Evolutionary conservation across 2,888 invertebrate species (phyloP).

Genomic region (Tachystola acroxantha): DNA sequence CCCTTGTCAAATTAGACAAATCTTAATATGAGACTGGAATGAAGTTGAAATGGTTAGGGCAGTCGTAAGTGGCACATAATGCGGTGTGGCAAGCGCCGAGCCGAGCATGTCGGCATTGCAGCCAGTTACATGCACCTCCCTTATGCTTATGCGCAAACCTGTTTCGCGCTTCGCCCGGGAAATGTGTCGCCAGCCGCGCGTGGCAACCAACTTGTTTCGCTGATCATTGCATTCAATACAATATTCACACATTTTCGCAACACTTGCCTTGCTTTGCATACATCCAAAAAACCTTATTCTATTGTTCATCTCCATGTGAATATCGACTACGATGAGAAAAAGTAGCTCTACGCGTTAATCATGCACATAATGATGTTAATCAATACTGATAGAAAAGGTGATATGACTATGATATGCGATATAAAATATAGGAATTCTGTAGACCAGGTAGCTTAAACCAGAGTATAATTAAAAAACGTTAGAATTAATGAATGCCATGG

Average conservation of each 20-base stretch:
- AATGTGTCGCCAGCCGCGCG: slow-evolving; percentile 66
- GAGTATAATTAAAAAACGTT: no score
- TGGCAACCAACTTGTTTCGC: slow-evolving; percentile 52
- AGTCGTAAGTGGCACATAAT: slow-evolving; percentile 50
- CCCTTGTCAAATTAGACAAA: no score
- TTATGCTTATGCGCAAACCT: slow-evolving; percentile 46
- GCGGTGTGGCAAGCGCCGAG: slow-evolving; percentile 44
- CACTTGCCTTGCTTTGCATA: no score
- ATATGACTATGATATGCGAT: no score
- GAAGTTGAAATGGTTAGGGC: slow-evolving; percentile 33
- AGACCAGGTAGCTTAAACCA: no score
- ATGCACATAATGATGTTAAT: no score
- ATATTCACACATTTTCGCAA: slow-evolving; percentile 43
- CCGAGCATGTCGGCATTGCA: slow-evolving; percentile 36
- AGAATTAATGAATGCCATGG: no score
- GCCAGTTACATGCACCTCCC: slow-evolving; percentile 45
- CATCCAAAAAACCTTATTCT: no score
- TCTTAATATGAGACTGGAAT: slow-evolving; percentile 11
- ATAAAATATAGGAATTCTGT: no score
- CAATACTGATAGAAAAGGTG: no score
- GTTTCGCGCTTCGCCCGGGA: slow-evolving; percentile 62
- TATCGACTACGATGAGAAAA: not conserved
- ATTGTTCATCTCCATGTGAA: no score
- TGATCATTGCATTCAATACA: slow-evolving; percentile 41
- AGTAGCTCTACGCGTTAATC: not conserved